phyloP scores from a whole-genome alignment of 2,113 vertebrate genomes.

The Nothocercus julius region DNA sequence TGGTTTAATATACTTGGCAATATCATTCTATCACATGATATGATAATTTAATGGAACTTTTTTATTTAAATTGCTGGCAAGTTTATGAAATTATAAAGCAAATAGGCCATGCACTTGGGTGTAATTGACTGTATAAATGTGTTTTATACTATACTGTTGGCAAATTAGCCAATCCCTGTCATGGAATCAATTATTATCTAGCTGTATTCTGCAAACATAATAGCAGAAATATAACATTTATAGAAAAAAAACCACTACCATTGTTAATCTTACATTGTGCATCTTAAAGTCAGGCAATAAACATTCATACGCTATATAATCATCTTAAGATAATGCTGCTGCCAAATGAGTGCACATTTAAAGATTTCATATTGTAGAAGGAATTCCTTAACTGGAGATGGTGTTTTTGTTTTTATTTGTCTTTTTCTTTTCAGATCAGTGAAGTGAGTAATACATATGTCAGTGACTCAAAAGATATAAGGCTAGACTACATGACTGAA shows the following conservation, averaged over 20 bases:
- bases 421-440: slow-evolving; percentile 58
- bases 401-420: slow-evolving; percentile 62
- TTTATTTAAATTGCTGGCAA: slow-evolving; percentile 90
- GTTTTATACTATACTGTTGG: slow-evolving; percentile 86
- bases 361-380: slow-evolving; percentile 71
- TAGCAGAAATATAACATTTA: slow-evolving; percentile 80
- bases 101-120: slow-evolving; percentile 88
- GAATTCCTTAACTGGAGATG: slow-evolving; percentile 47
- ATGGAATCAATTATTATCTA: slow-evolving; percentile 85
- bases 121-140: slow-evolving; percentile 91
- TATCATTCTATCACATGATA: slow-evolving; percentile 88
- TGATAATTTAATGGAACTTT: slow-evolving; percentile 89
- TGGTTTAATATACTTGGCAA: slow-evolving; percentile 88
- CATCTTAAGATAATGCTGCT: slow-evolving; percentile 67
- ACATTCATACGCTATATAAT: slow-evolving; percentile 76
- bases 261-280: slow-evolving; percentile 76
- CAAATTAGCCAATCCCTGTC: slow-evolving; percentile 86
- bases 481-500: not conserved
- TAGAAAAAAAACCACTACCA: slow-evolving; percentile 48
- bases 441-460: slow-evolving; percentile 53
- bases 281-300: slow-evolving; percentile 78
- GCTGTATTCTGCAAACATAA: slow-evolving; percentile 80
- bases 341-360: slow-evolving; percentile 74
- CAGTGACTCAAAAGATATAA: slow-evolving; percentile 14
- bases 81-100: slow-evolving; percentile 92